phyloP scores from a whole-genome alignment of 2,797 vertebrate species.

The Cynopterus sphinx region DNA sequence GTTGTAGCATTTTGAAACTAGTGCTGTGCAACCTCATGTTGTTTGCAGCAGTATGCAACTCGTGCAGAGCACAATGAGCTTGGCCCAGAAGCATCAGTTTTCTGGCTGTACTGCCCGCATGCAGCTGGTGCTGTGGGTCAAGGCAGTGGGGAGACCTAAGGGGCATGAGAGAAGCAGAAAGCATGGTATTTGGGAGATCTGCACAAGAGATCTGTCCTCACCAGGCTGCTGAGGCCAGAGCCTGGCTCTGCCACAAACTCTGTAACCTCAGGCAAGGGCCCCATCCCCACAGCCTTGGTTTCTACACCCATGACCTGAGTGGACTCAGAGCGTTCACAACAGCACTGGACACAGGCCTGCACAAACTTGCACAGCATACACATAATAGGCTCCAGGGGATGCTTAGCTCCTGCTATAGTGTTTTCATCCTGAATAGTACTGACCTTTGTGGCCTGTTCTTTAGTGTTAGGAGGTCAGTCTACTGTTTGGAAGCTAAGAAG shows the following conservation, averaged over 20 bases:
- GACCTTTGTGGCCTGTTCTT: too few relatives aligned
- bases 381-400: not conserved
- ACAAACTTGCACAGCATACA: accelerated
- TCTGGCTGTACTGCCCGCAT: not conserved
- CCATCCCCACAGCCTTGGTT: not conserved
- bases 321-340: not conserved
- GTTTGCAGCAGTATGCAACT: too few relatives aligned
- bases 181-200: not conserved
- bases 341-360: not conserved
- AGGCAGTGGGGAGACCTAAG: not conserved
- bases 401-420: accelerated
- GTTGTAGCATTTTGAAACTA: not conserved
- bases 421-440: not conserved
- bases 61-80: accelerated
- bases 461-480: not conserved
- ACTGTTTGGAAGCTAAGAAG: not conserved
- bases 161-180: not conserved
- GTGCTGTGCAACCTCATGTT: not conserved
- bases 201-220: not conserved
- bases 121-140: not conserved
- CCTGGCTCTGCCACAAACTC: not conserved
- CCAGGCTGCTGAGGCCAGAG: not conserved
- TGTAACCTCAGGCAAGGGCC: not conserved
- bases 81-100: not conserved
- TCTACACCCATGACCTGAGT: not conserved